These are phyloP conservation scores for Geococcyx californianus DNA, from an alignment of 2,113 vertebrate species.

Conservation along the genomic window DNA sequence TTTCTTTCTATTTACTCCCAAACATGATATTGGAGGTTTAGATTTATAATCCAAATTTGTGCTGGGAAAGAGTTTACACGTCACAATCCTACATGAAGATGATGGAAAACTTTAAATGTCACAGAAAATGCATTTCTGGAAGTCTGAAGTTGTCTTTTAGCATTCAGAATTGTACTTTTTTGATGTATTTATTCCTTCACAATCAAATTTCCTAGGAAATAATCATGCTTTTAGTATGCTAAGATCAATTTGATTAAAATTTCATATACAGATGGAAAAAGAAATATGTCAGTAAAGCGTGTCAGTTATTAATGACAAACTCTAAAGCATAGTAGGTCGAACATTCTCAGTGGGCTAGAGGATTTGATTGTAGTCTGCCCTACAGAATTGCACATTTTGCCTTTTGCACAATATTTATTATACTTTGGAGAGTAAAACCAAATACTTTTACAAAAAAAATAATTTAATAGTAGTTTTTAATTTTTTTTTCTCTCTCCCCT, in stretches of 20 bases:
- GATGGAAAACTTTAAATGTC: neutral
- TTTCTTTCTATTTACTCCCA: neutral
- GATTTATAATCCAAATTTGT: conserved; percentile 20
- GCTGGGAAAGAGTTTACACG: neutral
- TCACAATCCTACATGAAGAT: neutral
- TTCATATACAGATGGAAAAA: neutral
- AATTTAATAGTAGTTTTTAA: neutral
- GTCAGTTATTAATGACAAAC: conserved; percentile 19
- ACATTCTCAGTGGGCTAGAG: neutral
- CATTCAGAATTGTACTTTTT: neutral
- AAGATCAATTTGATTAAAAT: conserved; percentile 27
- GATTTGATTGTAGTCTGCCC: conserved; percentile 15
- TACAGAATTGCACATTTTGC: conserved; percentile 19
- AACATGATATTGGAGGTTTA: neutral
- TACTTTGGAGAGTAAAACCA: neutral
- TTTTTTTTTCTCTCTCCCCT: no score
- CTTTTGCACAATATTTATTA: conserved; percentile 4
- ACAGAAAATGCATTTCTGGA: neutral
- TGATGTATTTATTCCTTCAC: neutral
- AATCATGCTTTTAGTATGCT: neutral
- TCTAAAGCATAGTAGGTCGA: conserved; percentile 9
- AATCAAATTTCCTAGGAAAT: neutral
- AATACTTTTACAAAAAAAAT: neutral
- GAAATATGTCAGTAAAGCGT: neutral
- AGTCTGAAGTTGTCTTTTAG: neutral